Evolutionary conservation across 2,113 vertebrate species (phyloP), one percentile per base, ranked within the genome.

Genomic region (Accipiter virgatus): DNA sequence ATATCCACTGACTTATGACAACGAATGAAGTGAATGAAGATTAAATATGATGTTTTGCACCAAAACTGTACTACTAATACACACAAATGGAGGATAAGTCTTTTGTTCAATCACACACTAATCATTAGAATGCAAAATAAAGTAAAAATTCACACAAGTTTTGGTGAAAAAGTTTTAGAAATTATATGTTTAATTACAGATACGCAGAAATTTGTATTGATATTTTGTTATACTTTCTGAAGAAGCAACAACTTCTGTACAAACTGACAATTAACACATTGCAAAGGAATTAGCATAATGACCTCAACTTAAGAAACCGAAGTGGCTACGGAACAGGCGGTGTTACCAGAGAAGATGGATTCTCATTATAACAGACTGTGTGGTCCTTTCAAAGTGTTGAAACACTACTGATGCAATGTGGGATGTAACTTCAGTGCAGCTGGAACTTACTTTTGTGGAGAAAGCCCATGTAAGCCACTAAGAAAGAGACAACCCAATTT

Each of bases 141-240:
- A 81, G 43, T 48, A 89, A 88, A 95, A 85, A 40, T 17, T 94
- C 66, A 87, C 23, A 53, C 29, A 36, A 84, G 36, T 88, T 97
- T 88, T 94, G 40, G 43, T 77, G 65, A 80, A 32, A 91, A 94
- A 59, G 62, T 77, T 95, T 78, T 88, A 79, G 43, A 94, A 82
- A 82, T 53, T 16, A 94, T 78, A 89, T 93, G 36, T 78, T 96
- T 97, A 82, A 83, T 63, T 94, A 12, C 50, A 67, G 77, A 91
- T 47, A 27, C 23, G 65, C n/a, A 68, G 40, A 82, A 68, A 95
- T 70, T 70, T 88, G 16, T 93, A 85, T 16, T 75, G 58, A 58
- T 85, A 52, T 63, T 26, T 70, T 34, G 4, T 71, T n/a, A 20
- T 13, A 17, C 12, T 36, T 77, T 79, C 26, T 55, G 53, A 48